phyloP scores from a whole-genome alignment of 2,797 vertebrate genomes.

The Pseudopleuronectes americanus region DNA sequence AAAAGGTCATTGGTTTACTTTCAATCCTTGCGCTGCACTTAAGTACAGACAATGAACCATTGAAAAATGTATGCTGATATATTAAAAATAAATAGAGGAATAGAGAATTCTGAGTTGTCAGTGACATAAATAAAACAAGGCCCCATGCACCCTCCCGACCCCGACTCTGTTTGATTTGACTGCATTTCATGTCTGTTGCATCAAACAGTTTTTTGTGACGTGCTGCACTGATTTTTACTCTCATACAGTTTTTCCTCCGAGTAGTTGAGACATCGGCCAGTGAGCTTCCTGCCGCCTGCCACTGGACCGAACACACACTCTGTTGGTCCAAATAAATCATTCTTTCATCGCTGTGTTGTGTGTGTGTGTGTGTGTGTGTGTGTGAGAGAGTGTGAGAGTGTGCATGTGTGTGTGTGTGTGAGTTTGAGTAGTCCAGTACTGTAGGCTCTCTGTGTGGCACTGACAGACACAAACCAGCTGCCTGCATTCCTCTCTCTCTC shows the following conservation, averaged over 20 bases:
- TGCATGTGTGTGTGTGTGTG: conserved; percentile 18
- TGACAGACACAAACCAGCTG: conserved; percentile 85
- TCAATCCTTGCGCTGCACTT: too few relatives aligned
- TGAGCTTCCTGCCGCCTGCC: conserved; percentile 62
- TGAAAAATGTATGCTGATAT: background rate
- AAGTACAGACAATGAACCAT: conserved; percentile 8
- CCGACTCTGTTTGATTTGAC: too few relatives aligned
- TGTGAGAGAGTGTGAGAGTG: conserved; percentile 27
- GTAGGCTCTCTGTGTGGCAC: conserved; percentile 80
- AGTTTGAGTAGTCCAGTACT: conserved; percentile 69
- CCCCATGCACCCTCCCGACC: background rate
- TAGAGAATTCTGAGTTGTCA: too few relatives aligned
- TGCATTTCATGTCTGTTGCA: conserved; percentile 21
- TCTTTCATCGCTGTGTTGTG: conserved; percentile 71
- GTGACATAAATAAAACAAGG: background rate
- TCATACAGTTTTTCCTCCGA: conserved; percentile 46
- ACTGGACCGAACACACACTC: conserved; percentile 64
- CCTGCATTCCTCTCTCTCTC: conserved; percentile 77
- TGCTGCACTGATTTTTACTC: conserved; percentile 13
- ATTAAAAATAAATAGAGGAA: background rate
- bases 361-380: conserved; percentile 40
- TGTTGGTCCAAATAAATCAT: conserved; percentile 77
- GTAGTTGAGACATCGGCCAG: conserved; percentile 62
- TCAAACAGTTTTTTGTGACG: conserved; percentile 7
- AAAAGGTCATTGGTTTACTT: background rate